Evolutionary conservation across 2,888 invertebrate genomes (phyloP).

Genomic region (Cerastis rubricosa): DNA sequence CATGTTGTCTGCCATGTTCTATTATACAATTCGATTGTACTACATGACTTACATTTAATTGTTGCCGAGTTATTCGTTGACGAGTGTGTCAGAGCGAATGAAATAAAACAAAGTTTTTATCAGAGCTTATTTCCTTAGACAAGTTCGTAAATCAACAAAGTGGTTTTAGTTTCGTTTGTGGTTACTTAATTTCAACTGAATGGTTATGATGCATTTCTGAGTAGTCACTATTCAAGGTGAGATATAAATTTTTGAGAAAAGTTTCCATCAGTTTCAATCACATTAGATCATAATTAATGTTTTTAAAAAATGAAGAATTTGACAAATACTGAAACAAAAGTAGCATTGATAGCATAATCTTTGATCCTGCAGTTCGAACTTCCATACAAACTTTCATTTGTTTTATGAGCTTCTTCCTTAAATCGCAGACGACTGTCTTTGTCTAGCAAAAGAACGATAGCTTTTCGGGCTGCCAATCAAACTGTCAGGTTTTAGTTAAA

Average conservation of each 20-base stretch:
- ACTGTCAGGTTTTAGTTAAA: neutral
- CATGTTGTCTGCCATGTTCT: conserved; percentile 83
- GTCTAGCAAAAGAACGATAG: neutral
- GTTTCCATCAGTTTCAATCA: neutral
- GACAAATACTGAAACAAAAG: neutral
- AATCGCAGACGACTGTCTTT: neutral
- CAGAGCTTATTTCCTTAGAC: conserved; percentile 16
- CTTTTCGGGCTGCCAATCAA: neutral
- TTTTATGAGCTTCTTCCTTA: neutral
- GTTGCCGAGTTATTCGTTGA: conserved; percentile 58
- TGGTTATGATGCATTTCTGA: neutral
- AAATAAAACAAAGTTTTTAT: conserved; percentile 30
- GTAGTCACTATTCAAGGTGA: neutral
- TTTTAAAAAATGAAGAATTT: neutral
- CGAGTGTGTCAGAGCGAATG: conserved; percentile 43
- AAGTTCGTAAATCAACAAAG: conserved; percentile 2
- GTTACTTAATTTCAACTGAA: neutral
- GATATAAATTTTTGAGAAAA: neutral
- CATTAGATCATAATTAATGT: neutral
- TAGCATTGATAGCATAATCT: neutral
- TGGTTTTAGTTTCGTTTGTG: neutral
- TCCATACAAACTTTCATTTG: neutral
- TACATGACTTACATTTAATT: conserved; percentile 67
- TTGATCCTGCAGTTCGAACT: neutral
- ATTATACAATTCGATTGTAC: conserved; percentile 80